Evolutionary conservation across 2,888 invertebrate species (phyloP), one percentile per base, ranked within the genome.

Genomic region (Eucera pruinosa): DNA sequence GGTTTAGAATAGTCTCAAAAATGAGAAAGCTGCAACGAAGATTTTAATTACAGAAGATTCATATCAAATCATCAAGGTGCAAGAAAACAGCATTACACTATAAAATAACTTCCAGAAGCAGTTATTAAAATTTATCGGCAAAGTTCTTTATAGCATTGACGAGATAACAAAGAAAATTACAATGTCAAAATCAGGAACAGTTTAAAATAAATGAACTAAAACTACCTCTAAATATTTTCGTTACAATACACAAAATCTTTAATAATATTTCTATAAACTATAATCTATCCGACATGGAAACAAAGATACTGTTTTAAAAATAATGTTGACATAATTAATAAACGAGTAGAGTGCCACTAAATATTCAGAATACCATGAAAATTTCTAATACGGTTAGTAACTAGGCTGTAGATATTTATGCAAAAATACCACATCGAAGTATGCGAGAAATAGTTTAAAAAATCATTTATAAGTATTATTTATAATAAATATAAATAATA

Each of bases 201-300:
- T 5, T 30, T 30, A 5, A 30, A 5, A 30, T 30, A 5, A 30
- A 30, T 30, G 15, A 39, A 13, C n/a, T n/a, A n/a, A 11, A 13
- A 39, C 13, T 2, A 13, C 11, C 13, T 39, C 1, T 11, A 11
- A 33, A 9, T 13, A 11, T 45, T 36, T 54, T 36, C 27, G 9
- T 54, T 36, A 13, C 57, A 57, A 41, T 41, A 41, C 25, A 36
- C 7, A 45, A 60, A 27, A n/a, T n/a, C n/a, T n/a, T n/a, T n/a
- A n/a, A n/a, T n/a, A n/a, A n/a, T n/a, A n/a, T n/a, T n/a, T n/a
- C n/a, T n/a, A n/a, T n/a, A n/a, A n/a, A n/a, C n/a, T n/a, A n/a
- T n/a, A n/a, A n/a, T n/a, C n/a, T n/a, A n/a, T n/a, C n/a, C n/a
- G n/a, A n/a, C n/a, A n/a, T n/a, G n/a, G n/a, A n/a, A n/a, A n/a